Base-by-base conservation (phyloP, 1,140 invertebrate genomes). In the Drosophila rufa region DNA sequence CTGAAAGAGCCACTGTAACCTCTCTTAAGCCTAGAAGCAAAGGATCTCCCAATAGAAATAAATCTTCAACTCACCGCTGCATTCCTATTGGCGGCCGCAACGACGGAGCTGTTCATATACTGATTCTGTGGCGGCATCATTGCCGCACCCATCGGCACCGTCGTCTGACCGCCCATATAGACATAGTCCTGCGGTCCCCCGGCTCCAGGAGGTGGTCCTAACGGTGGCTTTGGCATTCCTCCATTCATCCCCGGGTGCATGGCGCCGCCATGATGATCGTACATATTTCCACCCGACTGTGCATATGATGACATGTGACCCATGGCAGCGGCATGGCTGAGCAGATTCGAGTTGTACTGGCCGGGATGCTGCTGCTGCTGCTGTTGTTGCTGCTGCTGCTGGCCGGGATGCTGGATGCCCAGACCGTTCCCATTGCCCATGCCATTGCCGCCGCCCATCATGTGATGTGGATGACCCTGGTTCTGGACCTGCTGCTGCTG, bases 61-160 rank as follows among this genome's bases (percentile, higher is more conserved):
- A 36, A 53, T 58, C 11, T 30, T 43, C 8, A 58, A 92, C 91
- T 92, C 53, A 92, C 91, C 82, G 91, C 91, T 81, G 91, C 91
- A 86, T 92, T 92, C 51, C 91, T 77, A 75, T 91, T 92, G 58
- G 83, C 91, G 40, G 87, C 81, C 38, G 86, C 79, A 59, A 82
- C 89, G n/a, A 79, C 90, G 27, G 91, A 91, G 58, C 82, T 92
- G 58, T 91, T 92, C 91, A 92, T 92, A 47, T 90, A 92, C 61
- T 92, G 91, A 79, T 91, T 92, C 61, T 92, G 91, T 45, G 80
- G 91, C 55, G 91, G 89, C 89, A 92, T 87, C 75, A 92, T 78
- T 7, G 86, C 86, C 27, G 84, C 79, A 8, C 82, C 83, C 66
- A 91, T 86, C 30, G 82, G 87, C n/a, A 84, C 82, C 3, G 80